Conservation (phyloP, 1,140 invertebrate species). For the Sycophaga agraensis region DNA sequence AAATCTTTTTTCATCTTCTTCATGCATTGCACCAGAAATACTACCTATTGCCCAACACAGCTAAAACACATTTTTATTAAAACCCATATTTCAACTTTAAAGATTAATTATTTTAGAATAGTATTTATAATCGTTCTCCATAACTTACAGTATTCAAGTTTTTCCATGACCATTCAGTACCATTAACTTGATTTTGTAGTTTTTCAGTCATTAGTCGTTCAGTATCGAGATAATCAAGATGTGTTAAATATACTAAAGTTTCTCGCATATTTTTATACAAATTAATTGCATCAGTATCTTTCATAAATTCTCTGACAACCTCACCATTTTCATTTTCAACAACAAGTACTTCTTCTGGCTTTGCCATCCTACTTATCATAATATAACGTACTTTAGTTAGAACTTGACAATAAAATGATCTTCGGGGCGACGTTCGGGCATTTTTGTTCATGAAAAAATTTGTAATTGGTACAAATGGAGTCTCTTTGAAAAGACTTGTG, state of each 20-base stretch:
- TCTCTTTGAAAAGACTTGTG: conserved; percentile 86
- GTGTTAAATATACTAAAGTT: conserved; percentile 97
- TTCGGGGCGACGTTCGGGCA: conserved; percentile 53
- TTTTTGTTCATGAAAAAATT: conserved; percentile 53
- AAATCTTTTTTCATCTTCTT: conserved; percentile 99
- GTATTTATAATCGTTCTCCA: not conserved
- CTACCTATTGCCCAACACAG: conserved; percentile 99
- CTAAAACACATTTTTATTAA: conserved; percentile 45
- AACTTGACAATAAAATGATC: conserved; percentile 76
- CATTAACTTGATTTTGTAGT: conserved; percentile 98
- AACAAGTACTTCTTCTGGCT: conserved; percentile 99
- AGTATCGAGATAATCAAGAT: conserved; percentile 97
- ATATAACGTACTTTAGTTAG: conserved; percentile 92
- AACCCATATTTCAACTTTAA: conserved; percentile 1
- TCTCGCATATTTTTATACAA: conserved; percentile 99
- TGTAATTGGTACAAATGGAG: conserved; percentile 55
- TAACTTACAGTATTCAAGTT: conserved; percentile 88
- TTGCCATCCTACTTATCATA: conserved; percentile 99
- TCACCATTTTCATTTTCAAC: conserved; percentile 99
- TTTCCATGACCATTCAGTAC: conserved; percentile 99
- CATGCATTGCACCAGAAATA: conserved; percentile 98
- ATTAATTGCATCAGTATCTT: conserved; percentile 99
- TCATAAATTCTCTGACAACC: conserved; percentile 99
- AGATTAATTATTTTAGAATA: not conserved
- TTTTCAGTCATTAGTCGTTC: conserved; percentile 99